These are phyloP conservation scores for Empis stercorea DNA, from an alignment of 2,888 invertebrate genomes.

Conservation along the genomic window DNA sequence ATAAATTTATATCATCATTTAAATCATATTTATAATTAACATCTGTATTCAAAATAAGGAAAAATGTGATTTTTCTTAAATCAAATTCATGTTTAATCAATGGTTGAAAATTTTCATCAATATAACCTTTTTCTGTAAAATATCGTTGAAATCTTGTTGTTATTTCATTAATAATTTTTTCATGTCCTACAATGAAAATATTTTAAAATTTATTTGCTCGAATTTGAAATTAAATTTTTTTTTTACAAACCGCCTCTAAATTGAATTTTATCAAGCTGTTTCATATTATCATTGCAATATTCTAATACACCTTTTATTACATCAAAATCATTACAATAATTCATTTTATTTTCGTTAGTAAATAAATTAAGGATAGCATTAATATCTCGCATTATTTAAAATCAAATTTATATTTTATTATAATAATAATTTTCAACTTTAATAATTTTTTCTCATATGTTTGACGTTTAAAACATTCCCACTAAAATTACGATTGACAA, in stretches of 20 bases:
- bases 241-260: constrained; percentile 21
- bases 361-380: constrained; percentile 19
- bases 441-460: no score
- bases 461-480: no score
- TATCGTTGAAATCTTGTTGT: constrained; percentile 16
- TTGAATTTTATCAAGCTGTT: constrained; percentile 21
- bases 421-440: no score
- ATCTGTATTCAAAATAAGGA: constrained; percentile 25
- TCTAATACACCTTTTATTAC: constrained; percentile 22
- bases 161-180: constrained; percentile 22
- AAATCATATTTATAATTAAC: constrained; percentile 23
- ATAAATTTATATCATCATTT: constrained; percentile 17
- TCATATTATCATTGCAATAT: constrained; percentile 22
- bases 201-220: neutral
- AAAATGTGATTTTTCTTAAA: constrained; percentile 24
- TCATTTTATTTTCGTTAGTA: constrained; percentile 19
- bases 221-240: neutral
- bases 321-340: constrained; percentile 25
- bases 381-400: constrained; percentile 20
- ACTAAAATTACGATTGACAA: no score
- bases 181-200: constrained; percentile 19
- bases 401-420: neutral
- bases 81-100: constrained; percentile 10
- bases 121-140: constrained; percentile 14
- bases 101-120: constrained; percentile 15